A percentile compares a stretch with the other conserved stretches of the same genome.
Conservation (phyloP, 1,140 invertebrate species). For the Delia radicum region DNA sequence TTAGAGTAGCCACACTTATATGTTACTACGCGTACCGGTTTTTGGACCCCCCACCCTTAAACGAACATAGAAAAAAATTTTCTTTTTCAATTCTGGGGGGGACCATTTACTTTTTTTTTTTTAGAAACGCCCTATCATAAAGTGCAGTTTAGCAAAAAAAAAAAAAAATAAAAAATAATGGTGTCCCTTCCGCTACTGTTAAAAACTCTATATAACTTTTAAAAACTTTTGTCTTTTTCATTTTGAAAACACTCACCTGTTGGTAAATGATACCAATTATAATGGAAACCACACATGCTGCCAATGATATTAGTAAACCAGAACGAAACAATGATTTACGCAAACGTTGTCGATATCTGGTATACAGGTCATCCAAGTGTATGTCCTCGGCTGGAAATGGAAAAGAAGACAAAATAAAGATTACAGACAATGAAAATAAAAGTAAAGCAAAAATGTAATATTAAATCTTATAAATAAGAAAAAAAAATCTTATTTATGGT, state of each 20-base stretch:
- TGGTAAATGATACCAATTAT: conserved; percentile 46
- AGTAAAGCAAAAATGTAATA: neutral
- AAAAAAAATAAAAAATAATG: too few species aligned
- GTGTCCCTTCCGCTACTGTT: too few species aligned
- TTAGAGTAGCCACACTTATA: too few species aligned
- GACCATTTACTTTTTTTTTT: too few species aligned
- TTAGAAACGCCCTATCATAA: too few species aligned
- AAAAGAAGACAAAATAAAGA: neutral
- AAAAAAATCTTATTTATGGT: neutral
- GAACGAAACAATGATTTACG: conserved; percentile 54
- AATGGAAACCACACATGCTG: conserved; percentile 53
- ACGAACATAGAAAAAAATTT: too few species aligned
- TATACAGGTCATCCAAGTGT: conserved; percentile 54
- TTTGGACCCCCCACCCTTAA: too few species aligned
- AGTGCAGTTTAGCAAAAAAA: too few species aligned
- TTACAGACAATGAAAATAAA: neutral
- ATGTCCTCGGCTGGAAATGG: conserved; percentile 49
- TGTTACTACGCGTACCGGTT: too few species aligned
- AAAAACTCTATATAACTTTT: too few species aligned
- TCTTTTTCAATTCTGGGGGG: too few species aligned
- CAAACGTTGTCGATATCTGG: conserved; percentile 53
- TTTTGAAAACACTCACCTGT: conserved; percentile 39
- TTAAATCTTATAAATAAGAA: too few species aligned
- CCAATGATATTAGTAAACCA: conserved; percentile 48
- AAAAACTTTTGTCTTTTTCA: neutral